Evolutionary conservation across 2,888 invertebrate genomes (phyloP), one percentile per base, ranked within the genome.

Genomic region (Anoncus sp.): DNA sequence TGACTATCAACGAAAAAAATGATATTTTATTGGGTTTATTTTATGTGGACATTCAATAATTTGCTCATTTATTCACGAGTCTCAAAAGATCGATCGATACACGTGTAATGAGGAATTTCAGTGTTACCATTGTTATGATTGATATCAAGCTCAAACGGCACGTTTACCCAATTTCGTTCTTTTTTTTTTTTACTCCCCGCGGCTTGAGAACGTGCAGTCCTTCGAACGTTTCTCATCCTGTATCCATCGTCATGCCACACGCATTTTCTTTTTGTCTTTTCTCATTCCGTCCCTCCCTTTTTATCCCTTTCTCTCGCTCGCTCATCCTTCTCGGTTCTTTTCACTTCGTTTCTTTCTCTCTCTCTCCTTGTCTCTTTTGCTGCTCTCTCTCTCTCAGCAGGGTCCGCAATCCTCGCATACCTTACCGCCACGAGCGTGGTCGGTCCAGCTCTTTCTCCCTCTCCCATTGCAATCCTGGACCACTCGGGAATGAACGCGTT

Each of bases 331-430:
- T 53, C 45, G 27, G 43, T 49, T 70, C 62, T 65, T 60, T 20
- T 69, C 59, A 60, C 69, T 72, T 38, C 75, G 72, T 76, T 65
- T 59, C 55, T 20, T 55, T 27, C 57, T 27, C 9, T 20, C 55
- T 57, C 20, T 59, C 53, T 66, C 70, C 70, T 40, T 43, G 31
- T 27, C 74, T 75, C 69, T 65, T 59, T 20, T 60, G 51, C 65
- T 73, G 69, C 40, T 72, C 69, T 75, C 62, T 70, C 81, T 77
- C 79, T 84, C 82, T 85, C 83, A 69, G 80, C 81, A 86, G 83
- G 83, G 85, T 88, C 86, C 86, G 86, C 88, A 82, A 86, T 87
- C 85, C 83, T 87, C 85, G 88, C 88, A 89, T 89, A 88, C 88
- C 88, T 88, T 86, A 88, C 88, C 89, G 85, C 89, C 88, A 86